phyloP scores from a whole-genome alignment of 1,140 invertebrate species.

The Spodoptera litura region DNA sequence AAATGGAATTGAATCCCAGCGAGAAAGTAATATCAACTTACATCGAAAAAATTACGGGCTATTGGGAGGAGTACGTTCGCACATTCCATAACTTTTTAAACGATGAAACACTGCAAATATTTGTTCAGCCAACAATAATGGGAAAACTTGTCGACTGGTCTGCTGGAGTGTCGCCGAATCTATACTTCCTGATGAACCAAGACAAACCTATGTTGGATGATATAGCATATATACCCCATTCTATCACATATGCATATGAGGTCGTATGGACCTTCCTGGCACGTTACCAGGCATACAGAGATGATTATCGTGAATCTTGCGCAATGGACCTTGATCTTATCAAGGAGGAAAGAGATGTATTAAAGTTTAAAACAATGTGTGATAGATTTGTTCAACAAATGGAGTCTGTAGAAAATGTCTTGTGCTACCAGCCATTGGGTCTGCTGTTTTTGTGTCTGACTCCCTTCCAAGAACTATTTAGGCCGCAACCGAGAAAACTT shows the following conservation, averaged over 20 bases:
- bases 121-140: constrained; percentile 91
- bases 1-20: constrained; percentile 86
- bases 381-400: constrained; percentile 88
- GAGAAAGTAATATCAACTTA: constrained; percentile 84
- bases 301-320: constrained; percentile 91
- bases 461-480: constrained; percentile 90
- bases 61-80: constrained; percentile 87
- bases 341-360: constrained; percentile 85
- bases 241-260: constrained; percentile 88
- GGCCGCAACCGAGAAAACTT: constrained; percentile 89
- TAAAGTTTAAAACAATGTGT: constrained; percentile 87
- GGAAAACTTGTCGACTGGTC: constrained; percentile 90
- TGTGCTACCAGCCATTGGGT: constrained; percentile 88
- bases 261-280: constrained; percentile 88
- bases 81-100: constrained; percentile 87
- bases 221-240: constrained; percentile 84
- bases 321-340: constrained; percentile 87
- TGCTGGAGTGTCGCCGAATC: constrained; percentile 88
- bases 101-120: constrained; percentile 81
- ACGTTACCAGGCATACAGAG: constrained; percentile 89
- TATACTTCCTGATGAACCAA: constrained; percentile 88
- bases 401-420: constrained; percentile 87
- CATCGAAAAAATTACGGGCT: constrained; percentile 85
- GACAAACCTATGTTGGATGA: constrained; percentile 87
- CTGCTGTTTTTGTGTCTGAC: constrained; percentile 89